Evolutionary conservation across 2,888 invertebrate species (phyloP).

Genomic region (Lumbricus terrestris): DNA sequence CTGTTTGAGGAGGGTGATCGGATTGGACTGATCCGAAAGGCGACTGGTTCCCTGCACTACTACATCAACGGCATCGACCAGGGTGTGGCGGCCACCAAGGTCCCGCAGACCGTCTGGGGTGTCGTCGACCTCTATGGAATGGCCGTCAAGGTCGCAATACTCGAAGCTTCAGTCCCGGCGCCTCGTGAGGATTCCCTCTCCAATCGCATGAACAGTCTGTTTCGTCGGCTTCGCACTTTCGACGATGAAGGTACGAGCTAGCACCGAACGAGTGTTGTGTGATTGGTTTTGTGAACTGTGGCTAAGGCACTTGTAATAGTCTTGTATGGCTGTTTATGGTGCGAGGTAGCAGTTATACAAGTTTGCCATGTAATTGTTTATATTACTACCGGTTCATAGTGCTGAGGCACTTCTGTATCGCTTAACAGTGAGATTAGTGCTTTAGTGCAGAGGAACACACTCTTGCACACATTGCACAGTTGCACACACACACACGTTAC

Average conservation of each 20-base stretch:
- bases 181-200: neutral
- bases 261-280: neutral
- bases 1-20: conserved; percentile 76
- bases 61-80: conserved; percentile 82
- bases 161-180: conserved; percentile 41
- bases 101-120: conserved; percentile 82
- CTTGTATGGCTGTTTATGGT: too few species aligned
- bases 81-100: conserved; percentile 81
- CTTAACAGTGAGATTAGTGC: too few species aligned
- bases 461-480: too few species aligned
- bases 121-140: conserved; percentile 85
- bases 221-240: neutral
- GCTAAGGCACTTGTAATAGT: too few species aligned
- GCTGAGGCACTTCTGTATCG: too few species aligned
- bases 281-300: too few species aligned
- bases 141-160: conserved; percentile 57
- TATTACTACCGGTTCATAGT: too few species aligned
- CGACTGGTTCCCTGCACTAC: conserved; percentile 82
- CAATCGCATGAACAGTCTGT: conserved; percentile 15
- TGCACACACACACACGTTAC: too few species aligned
- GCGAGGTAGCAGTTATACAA: too few species aligned
- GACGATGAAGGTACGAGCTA: neutral
- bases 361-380: too few species aligned
- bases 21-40: conserved; percentile 85
- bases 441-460: too few species aligned